Percentiles rank a stretch among this genome's conserved stretches.
These are phyloP conservation scores for Drepana arcuata DNA, from an alignment of 1,140 invertebrate genomes.

Conservation along the genomic window DNA sequence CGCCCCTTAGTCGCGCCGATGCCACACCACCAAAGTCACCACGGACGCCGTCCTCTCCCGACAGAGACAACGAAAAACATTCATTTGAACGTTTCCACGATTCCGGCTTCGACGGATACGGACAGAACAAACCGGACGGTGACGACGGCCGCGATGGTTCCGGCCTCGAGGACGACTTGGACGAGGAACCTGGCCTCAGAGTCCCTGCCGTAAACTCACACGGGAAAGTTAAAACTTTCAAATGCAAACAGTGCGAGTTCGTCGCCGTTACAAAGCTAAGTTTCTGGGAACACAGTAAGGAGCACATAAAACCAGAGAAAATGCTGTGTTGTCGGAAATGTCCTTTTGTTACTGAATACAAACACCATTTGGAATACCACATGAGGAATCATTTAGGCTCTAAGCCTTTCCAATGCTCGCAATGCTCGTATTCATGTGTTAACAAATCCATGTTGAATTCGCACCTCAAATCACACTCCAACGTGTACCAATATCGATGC, in stretches of 20 bases:
- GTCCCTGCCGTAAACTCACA: slow-evolving; percentile 85
- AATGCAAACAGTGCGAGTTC: slow-evolving; percentile 94
- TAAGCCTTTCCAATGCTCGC: slow-evolving; percentile 96
- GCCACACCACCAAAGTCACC: slow-evolving; percentile 73
- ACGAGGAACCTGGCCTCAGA: slow-evolving; percentile 77
- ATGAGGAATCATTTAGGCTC: slow-evolving; percentile 94
- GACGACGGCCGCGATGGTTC: slow-evolving; percentile 67
- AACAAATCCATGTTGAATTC: slow-evolving; percentile 99
- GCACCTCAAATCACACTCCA: slow-evolving; percentile 98
- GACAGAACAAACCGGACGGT: slow-evolving; percentile 34
- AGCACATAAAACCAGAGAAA: slow-evolving; percentile 95
- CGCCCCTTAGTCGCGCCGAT: slow-evolving; percentile 42
- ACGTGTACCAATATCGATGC: slow-evolving; percentile 96
- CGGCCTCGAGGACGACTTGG: slow-evolving; percentile 70
- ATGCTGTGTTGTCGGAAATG: slow-evolving; percentile 93
- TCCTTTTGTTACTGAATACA: slow-evolving; percentile 98
- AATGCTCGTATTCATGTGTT: slow-evolving; percentile 94
- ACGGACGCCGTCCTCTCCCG: slow-evolving; percentile 48
- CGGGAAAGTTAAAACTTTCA: slow-evolving; percentile 89
- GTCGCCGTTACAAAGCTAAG: slow-evolving; percentile 89
- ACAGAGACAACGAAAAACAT: slow-evolving; percentile 33
- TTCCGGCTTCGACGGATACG: slow-evolving; percentile 45
- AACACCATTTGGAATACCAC: slow-evolving; percentile 99
- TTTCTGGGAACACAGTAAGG: slow-evolving; percentile 93
- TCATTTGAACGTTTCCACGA: slow-evolving; percentile 45